phyloP scores from a whole-genome alignment of 2,888 invertebrate species.

The Cylloceria caligata region DNA sequence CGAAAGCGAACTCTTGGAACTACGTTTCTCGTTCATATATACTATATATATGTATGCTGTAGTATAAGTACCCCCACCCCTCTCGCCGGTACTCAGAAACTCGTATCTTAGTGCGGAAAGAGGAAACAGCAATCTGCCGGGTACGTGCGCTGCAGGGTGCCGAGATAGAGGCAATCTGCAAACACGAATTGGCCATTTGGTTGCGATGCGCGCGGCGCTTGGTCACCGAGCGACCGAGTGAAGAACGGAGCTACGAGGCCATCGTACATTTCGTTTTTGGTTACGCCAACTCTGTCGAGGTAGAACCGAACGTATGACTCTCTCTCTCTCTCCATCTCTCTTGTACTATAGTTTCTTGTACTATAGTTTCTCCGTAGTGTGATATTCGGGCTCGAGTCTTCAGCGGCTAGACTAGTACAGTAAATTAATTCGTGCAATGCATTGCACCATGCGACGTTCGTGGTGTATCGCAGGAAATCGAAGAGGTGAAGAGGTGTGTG shows the following conservation, averaged over 20 bases:
- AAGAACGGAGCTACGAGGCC: conserved; percentile 62
- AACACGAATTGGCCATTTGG: conserved; percentile 84
- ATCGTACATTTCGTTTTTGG: conserved; percentile 71
- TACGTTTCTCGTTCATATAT: conserved; percentile 9
- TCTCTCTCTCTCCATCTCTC: too few species aligned
- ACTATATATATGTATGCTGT: not conserved
- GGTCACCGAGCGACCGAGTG: conserved; percentile 68
- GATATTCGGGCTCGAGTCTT: not conserved
- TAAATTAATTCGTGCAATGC: not conserved
- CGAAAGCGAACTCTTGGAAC: not conserved
- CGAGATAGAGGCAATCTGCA: conserved; percentile 84
- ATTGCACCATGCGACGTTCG: not conserved
- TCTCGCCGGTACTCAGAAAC: conserved; percentile 32
- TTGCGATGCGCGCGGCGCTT: conserved; percentile 73
- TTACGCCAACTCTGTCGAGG: conserved; percentile 7
- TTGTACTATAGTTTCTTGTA: not conserved
- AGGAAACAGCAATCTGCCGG: conserved; percentile 81
- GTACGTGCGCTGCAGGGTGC: conserved; percentile 78
- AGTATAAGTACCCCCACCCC: not conserved
- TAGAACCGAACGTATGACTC: conserved; percentile 14
- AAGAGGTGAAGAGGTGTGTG: not conserved
- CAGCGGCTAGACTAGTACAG: conserved; percentile 4
- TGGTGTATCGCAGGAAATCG: not conserved
- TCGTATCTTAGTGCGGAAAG: conserved; percentile 75
- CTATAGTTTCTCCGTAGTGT: not conserved